These are phyloP conservation scores for Hydrotaea cyrtoneurina DNA, from an alignment of 2,888 invertebrate species.

Conservation along the genomic window DNA sequence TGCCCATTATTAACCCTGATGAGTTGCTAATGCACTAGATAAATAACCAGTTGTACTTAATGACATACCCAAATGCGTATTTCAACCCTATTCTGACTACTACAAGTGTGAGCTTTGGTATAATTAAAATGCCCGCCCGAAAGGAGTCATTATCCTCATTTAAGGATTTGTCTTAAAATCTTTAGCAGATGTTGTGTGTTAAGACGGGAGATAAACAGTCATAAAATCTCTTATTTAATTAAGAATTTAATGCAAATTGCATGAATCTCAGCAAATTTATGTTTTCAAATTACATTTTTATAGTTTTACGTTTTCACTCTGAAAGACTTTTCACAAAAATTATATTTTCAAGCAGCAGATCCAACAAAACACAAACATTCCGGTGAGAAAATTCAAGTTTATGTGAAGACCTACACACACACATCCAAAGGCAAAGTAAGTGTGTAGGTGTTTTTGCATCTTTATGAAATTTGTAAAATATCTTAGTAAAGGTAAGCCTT, in stretches of 20 bases:
- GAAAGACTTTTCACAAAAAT: not conserved
- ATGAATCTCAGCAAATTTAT: conserved; percentile 35
- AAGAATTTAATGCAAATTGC: conserved; percentile 25
- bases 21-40: too few relatives aligned
- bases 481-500: conserved; percentile 27
- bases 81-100: too few relatives aligned
- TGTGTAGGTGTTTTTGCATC: not conserved
- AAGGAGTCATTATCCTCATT: conserved; percentile 21
- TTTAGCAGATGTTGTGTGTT: not conserved
- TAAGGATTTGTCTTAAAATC: not conserved
- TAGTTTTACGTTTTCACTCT: not conserved
- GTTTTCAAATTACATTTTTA: conserved; percentile 1
- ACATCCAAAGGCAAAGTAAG: not conserved
- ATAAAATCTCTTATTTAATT: conserved; percentile 17
- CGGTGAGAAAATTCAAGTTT: too few relatives aligned
- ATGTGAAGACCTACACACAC: too few relatives aligned
- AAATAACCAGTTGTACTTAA: too few relatives aligned
- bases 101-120: not conserved
- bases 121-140: conserved; percentile 1
- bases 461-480: conserved; percentile 29
- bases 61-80: too few relatives aligned
- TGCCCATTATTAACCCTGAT: too few relatives aligned
- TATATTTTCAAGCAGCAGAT: not conserved
- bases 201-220: conserved; percentile 14
- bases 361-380: not conserved